phyloP scores from a whole-genome alignment of 1,140 invertebrate genomes.

The Orussus abietinus region DNA sequence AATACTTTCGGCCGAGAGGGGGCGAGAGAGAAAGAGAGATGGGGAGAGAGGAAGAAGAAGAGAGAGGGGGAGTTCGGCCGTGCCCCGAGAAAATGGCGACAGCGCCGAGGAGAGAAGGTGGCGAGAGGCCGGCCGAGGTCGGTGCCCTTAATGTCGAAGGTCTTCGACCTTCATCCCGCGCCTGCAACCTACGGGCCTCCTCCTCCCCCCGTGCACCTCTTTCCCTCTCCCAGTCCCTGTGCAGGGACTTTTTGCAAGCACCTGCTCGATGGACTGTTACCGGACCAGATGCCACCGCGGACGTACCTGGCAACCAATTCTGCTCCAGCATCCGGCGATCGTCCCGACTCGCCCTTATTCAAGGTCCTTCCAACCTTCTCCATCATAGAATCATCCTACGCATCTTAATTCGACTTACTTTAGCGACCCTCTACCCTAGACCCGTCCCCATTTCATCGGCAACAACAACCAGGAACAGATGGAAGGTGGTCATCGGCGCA shows the following conservation, averaged over 20 bases:
- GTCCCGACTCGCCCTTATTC: neutral
- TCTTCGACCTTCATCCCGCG: conserved; percentile 32
- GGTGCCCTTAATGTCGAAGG: conserved; percentile 36
- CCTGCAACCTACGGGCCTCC: conserved; percentile 10
- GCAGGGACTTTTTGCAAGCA: conserved; percentile 28
- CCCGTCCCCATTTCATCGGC: too few species aligned
- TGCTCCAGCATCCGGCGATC: too few species aligned
- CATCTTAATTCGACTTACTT: too few species aligned
- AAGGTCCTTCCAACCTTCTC: too few species aligned
- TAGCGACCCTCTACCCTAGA: too few species aligned
- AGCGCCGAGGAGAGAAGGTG: neutral
- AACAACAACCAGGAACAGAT: neutral
- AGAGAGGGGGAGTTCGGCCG: too few species aligned
- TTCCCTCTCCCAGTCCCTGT: neutral
- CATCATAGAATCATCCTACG: too few species aligned
- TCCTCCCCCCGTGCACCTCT: conserved; percentile 3
- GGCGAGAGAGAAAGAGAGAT: too few species aligned
- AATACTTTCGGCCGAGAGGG: too few species aligned
- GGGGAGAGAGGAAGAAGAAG: too few species aligned
- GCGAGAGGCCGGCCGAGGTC: conserved; percentile 27
- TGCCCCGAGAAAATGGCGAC: too few species aligned
- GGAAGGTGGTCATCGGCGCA: neutral
- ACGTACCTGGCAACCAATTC: too few species aligned
- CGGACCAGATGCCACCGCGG: conserved; percentile 27
- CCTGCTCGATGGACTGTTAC: conserved; percentile 27